These are phyloP conservation scores for Leptopterna dolabrata DNA, from an alignment of 2,888 invertebrate species.

Conservation along the genomic window DNA sequence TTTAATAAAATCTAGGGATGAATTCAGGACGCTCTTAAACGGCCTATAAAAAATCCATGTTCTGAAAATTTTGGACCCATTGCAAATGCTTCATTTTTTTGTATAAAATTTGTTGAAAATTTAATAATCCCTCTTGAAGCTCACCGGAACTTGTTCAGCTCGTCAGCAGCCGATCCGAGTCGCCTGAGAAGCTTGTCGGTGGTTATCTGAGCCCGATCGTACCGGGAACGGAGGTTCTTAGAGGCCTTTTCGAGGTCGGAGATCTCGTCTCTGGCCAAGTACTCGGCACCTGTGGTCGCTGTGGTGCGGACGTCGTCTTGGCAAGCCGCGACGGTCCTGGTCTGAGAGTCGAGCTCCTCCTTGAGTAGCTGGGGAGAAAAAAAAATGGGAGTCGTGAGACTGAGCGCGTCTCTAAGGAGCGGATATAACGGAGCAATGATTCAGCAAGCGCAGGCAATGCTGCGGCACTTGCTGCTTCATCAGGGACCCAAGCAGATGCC, in stretches of 20 bases:
- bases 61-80: too few species aligned
- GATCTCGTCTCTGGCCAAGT: slow-evolving; percentile 92
- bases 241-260: slow-evolving; percentile 88
- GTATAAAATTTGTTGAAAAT: too few species aligned
- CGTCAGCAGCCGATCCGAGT: slow-evolving; percentile 83
- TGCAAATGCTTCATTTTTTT: too few species aligned
- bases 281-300: slow-evolving; percentile 88
- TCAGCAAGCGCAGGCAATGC: too few species aligned
- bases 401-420: neutral
- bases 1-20: too few species aligned
- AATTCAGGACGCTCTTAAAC: too few species aligned
- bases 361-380: slow-evolving; percentile 78
- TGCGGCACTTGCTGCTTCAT: too few species aligned
- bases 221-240: slow-evolving; percentile 83
- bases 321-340: slow-evolving; percentile 84
- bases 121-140: neutral
- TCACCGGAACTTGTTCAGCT: slow-evolving; percentile 84
- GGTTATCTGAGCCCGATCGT: slow-evolving; percentile 83
- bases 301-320: slow-evolving; percentile 91
- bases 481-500: too few species aligned
- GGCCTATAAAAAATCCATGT: too few species aligned
- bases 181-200: slow-evolving; percentile 82
- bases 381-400: neutral
- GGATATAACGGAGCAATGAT: neutral
- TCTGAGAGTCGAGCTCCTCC: slow-evolving; percentile 89